Conservation (phyloP, 2,113 vertebrate genomes). For the Colistium nudipinnis region DNA sequence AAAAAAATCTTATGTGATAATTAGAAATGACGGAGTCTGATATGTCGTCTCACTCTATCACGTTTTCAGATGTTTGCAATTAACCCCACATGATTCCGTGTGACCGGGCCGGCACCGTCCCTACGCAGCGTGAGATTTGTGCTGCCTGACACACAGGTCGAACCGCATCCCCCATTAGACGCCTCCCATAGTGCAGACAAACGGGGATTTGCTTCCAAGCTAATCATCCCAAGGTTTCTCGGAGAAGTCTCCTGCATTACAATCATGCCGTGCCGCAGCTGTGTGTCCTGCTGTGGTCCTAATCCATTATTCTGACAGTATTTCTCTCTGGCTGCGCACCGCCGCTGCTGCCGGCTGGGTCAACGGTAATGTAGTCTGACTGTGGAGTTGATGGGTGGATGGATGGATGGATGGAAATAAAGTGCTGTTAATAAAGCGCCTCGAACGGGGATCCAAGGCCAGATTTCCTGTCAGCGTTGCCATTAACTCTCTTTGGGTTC, state of each 20-base stretch:
- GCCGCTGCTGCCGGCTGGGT: conserved; percentile 22
- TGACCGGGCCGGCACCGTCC: not conserved
- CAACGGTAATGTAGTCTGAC: conserved; percentile 23
- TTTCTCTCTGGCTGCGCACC: conserved; percentile 38
- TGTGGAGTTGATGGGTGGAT: conserved; percentile 5
- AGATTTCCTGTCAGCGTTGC: conserved; percentile 19
- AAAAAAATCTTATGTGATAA: not conserved
- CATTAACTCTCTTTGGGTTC: conserved; percentile 12
- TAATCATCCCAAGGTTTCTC: conserved; percentile 58
- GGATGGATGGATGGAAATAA: conserved; percentile 20
- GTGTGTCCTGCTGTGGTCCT: conserved; percentile 44
- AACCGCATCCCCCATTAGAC: conserved; percentile 51
- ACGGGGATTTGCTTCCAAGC: conserved; percentile 62
- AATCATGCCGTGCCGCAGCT: conserved; percentile 45
- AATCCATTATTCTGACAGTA: conserved; percentile 55
- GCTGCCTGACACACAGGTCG: conserved; percentile 28
- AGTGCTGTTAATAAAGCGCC: conserved; percentile 31
- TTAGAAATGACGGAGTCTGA: not conserved
- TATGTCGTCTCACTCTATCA: not conserved
- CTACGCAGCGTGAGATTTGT: conserved; percentile 8
- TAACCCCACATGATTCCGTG: not conserved
- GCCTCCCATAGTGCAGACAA: conserved; percentile 42
- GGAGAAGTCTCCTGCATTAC: conserved; percentile 53
- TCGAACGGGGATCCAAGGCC: conserved; percentile 16
- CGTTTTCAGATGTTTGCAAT: conserved; percentile 20